Evolutionary conservation across 1,140 invertebrate species (phyloP), one percentile per base, ranked within the genome.

Genomic region (Drosophila pruinosa): DNA sequence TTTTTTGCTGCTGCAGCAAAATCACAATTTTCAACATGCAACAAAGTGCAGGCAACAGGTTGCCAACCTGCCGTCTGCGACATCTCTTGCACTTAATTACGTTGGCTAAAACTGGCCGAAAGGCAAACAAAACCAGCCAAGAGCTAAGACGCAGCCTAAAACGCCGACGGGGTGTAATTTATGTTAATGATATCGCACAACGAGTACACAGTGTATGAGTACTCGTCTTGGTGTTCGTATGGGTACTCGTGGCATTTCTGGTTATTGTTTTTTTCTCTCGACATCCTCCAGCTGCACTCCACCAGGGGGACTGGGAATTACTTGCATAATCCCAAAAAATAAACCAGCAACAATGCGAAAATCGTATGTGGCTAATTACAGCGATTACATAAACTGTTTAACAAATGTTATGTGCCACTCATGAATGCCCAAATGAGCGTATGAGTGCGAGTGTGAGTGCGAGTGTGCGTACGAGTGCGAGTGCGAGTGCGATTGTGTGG

Each of bases 21-120:
- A 26, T 48, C 34, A 59, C 57, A 79, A 59, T 67, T 75, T 80
- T 62, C 53, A 22, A 54, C 21, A 75, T 52, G 48, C 48, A 71
- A 52, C 59, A 77, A 63, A 65, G 61, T 53, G 57, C 75, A 79
- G 74, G 57, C 75, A 79, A 78, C 76, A 75, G 78, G 75, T 75
- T 75, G 77, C 54, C 31, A 34, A n/a, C 31, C 26, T 36, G 43
- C 47, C 19, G 38, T 17, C 31, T 12, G 38, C 58, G 64, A 52
- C 80, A 78, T 72, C 80, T 75, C 79, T 80, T 83, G 68, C 65
- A 67, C 67, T 72, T 82, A 71, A 82, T 77, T 81, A 78, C 70
- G 6, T 39, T 24, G 28, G 19, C 31, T 8, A 7, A 38, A 36
- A 17, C 12, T 10, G 15, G 8, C 47, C 14, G 14, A 56, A 31